These are phyloP conservation scores for Ctenopoma kingsleyae DNA, from an alignment of 2,797 vertebrate genomes.

Conservation along the genomic window DNA sequence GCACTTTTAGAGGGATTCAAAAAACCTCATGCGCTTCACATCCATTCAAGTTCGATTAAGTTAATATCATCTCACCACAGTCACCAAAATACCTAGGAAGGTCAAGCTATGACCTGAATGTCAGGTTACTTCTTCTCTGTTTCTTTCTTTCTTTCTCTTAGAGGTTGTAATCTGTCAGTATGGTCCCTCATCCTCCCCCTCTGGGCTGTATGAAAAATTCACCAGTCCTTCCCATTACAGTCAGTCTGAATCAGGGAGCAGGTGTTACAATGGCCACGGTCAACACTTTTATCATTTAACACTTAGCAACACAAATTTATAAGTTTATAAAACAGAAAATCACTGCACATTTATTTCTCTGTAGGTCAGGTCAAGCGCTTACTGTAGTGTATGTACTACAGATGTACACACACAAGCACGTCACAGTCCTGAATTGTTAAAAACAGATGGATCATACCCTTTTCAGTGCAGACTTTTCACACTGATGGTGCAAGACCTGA, in stretches of 20 bases:
- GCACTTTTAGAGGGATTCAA: background rate
- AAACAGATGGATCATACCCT: constrained; percentile 58
- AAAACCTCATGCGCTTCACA: background rate
- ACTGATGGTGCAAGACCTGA: constrained; percentile 73
- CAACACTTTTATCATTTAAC: constrained; percentile 57
- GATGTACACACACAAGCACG: background rate
- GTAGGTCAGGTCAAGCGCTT: constrained; percentile 14
- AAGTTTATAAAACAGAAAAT: constrained; percentile 69
- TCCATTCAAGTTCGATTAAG: background rate
- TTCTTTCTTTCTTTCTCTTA: constrained; percentile 49
- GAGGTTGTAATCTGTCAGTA: constrained; percentile 83
- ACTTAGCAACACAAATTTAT: constrained; percentile 75
- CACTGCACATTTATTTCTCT: constrained; percentile 45
- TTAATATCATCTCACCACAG: background rate
- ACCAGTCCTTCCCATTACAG: constrained; percentile 92
- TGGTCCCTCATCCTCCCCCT: constrained; percentile 84
- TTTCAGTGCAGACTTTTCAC: constrained; percentile 67
- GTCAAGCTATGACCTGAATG: constrained; percentile 21
- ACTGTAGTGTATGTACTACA: constrained; percentile 6
- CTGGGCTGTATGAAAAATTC: constrained; percentile 94
- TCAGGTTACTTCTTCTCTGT: constrained; percentile 20
- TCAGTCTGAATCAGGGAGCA: constrained; percentile 87
- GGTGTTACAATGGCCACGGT: constrained; percentile 56
- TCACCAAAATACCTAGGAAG: background rate
- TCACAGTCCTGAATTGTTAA: constrained; percentile 33